A percentile compares a stretch with the other conserved stretches of the same genome.
Evolutionary conservation across 2,888 invertebrate genomes (phyloP).

Genomic region (Acanthosepion pharaonis): DNA sequence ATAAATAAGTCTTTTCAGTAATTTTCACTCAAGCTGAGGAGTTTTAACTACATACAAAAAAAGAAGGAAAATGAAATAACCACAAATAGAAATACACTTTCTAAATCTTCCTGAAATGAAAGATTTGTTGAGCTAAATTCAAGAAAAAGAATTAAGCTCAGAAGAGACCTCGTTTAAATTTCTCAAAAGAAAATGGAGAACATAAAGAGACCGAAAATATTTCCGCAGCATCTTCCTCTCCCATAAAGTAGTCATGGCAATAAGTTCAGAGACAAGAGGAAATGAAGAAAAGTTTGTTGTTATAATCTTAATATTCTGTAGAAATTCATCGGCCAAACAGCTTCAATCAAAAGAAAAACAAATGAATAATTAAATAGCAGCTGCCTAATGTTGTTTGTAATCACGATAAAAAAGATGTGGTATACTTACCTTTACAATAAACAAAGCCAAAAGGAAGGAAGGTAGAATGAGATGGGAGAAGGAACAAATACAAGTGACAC

Average conservation of each 20-base stretch:
- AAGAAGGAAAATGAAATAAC: not conserved
- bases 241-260: slow-evolving; percentile 38
- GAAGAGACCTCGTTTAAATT: not conserved
- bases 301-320: not conserved
- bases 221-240: slow-evolving; percentile 46
- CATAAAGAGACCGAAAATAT: not conserved
- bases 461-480: not conserved
- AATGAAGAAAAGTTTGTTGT: not conserved
- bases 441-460: not conserved
- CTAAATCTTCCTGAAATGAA: not conserved
- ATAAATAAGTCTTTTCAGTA: not conserved
- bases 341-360: not conserved
- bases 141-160: not conserved
- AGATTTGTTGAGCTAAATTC: not conserved
- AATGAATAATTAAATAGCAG: not conserved
- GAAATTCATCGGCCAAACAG: not conserved
- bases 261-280: not conserved
- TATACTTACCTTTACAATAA: not conserved
- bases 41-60: not conserved
- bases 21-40: not conserved
- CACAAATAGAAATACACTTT: not conserved
- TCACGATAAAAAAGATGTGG: not conserved
- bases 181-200: not conserved
- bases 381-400: slow-evolving; percentile 33
- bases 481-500: not conserved